These are phyloP conservation scores for Drosophila azteca DNA, from an alignment of 1,140 invertebrate species.

Conservation along the genomic window DNA sequence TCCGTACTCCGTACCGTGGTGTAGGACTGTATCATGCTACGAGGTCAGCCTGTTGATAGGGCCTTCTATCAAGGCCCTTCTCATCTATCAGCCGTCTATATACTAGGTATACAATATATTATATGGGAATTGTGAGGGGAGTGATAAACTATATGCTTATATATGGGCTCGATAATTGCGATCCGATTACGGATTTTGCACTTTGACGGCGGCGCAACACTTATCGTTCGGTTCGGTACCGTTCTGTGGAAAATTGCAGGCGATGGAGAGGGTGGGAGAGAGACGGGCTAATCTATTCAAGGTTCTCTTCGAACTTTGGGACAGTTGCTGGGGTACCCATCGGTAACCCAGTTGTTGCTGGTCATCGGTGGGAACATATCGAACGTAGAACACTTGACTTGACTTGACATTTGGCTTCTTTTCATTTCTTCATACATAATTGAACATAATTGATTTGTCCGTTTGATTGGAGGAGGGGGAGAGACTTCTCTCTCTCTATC, in stretches of 20 bases:
- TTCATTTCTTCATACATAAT: conserved; percentile 57
- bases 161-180: conserved; percentile 36
- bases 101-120: conserved; percentile 23
- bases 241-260: conserved; percentile 23
- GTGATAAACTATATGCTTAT: conserved; percentile 55
- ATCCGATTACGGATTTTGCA: conserved; percentile 63
- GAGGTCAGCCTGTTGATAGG: conserved; percentile 15
- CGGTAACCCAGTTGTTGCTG: background rate
- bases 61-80: no score
- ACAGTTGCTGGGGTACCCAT: conserved; percentile 57
- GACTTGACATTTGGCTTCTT: conserved; percentile 55
- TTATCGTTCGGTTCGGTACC: conserved; percentile 41
- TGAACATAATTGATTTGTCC: conserved; percentile 77
- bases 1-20: no score
- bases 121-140: conserved; percentile 1
- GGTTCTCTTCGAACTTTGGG: conserved; percentile 36
- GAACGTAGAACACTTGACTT: conserved; percentile 53
- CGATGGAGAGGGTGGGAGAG: background rate
- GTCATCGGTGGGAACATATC: conserved; percentile 56
- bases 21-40: no score
- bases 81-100: conserved; percentile 38
- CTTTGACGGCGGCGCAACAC: conserved; percentile 46
- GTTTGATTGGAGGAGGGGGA: conserved; percentile 33
- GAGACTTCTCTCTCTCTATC: no score
- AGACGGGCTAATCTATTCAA: conserved; percentile 53